These are phyloP conservation scores for Stomatorhinus ivindoensis DNA, from an alignment of 2,113 vertebrate species.

Conservation along the genomic window DNA sequence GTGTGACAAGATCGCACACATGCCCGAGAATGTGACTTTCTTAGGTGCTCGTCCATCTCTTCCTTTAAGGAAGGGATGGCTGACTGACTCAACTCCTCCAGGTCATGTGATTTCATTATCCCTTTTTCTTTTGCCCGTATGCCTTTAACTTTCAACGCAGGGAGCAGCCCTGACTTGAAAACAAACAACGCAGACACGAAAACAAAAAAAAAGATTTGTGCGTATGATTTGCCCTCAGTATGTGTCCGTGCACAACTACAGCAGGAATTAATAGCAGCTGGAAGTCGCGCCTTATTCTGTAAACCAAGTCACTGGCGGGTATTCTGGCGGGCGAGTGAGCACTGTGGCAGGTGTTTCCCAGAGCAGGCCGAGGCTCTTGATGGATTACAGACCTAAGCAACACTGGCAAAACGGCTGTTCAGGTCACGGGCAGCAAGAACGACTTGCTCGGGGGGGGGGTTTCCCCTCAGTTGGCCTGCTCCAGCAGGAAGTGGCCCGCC, in stretches of 20 bases:
- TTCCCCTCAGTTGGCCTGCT: slow-evolving; percentile 29
- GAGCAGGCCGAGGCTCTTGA: background rate
- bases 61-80: slow-evolving; percentile 24
- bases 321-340: background rate
- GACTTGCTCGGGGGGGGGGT: background rate
- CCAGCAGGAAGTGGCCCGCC: slow-evolving; percentile 36
- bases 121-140: background rate
- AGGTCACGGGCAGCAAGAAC: background rate
- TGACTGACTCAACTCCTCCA: background rate
- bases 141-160: background rate
- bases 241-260: background rate
- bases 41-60: background rate
- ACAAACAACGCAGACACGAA: background rate
- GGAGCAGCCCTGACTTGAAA: background rate
- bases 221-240: background rate
- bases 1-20: background rate
- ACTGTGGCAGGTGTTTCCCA: background rate
- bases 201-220: background rate
- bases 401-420: background rate
- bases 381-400: background rate
- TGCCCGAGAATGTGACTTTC: background rate
- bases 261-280: background rate
- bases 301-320: background rate
- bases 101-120: background rate
- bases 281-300: background rate